A percentile compares a stretch with the other conserved stretches of the same genome.
These are phyloP conservation scores for Acipenser oxyrinchus DNA, from an alignment of 2,797 vertebrate genomes.

Conservation along the genomic window DNA sequence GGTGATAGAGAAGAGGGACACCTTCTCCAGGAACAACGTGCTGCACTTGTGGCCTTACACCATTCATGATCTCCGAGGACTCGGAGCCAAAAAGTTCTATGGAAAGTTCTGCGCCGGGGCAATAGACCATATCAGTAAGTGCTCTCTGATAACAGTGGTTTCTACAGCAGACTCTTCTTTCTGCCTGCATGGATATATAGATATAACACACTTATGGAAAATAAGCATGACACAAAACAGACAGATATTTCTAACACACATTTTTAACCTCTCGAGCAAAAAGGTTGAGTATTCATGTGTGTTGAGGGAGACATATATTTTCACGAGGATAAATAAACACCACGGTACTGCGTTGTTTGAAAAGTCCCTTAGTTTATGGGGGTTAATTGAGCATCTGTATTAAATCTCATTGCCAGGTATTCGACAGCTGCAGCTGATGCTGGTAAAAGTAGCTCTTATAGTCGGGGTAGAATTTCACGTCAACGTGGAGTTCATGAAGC, in stretches of 20 bases:
- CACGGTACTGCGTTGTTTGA: too few relatives aligned
- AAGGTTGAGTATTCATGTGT: too few relatives aligned
- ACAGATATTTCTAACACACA: too few relatives aligned
- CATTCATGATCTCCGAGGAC: slow-evolving; percentile 85
- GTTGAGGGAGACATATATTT: too few relatives aligned
- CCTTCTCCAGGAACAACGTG: slow-evolving; percentile 94
- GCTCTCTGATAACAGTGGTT: background rate
- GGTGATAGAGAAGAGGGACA: slow-evolving; percentile 89
- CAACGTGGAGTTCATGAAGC: slow-evolving; percentile 84
- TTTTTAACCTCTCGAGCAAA: too few relatives aligned
- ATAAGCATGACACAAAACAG: too few relatives aligned
- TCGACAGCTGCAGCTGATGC: slow-evolving; percentile 88
- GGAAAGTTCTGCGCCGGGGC: slow-evolving; percentile 96
- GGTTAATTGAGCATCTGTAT: too few relatives aligned
- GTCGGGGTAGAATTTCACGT: slow-evolving; percentile 90
- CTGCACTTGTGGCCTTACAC: slow-evolving; percentile 96
- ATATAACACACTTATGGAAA: too few relatives aligned
- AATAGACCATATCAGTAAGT: slow-evolving; percentile 98
- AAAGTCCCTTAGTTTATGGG: too few relatives aligned
- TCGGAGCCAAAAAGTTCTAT: slow-evolving; percentile 95
- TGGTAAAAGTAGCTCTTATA: slow-evolving; percentile 90
- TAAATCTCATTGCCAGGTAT: slow-evolving; percentile 66
- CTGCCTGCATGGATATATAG: too few relatives aligned
- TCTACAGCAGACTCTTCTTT: too few relatives aligned
- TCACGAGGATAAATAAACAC: too few relatives aligned